Evolutionary conservation across 2,797 vertebrate genomes (phyloP), one percentile per base, ranked within the genome.

Genomic region (Poeciliopsis paucimaculata): DNA sequence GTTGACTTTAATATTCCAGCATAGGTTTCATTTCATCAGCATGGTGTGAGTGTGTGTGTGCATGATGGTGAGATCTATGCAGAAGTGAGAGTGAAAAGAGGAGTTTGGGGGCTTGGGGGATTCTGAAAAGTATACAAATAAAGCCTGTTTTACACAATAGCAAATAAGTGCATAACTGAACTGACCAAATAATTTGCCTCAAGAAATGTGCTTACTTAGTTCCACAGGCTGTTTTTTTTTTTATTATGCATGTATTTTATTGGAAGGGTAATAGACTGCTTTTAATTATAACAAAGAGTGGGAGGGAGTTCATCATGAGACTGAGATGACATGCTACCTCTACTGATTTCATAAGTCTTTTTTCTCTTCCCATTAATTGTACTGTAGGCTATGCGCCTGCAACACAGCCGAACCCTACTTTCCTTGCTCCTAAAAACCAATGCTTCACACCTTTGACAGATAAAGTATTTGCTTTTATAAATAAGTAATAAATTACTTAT

Each of bases 1-100:
- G 89, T 92, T 93, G 86, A 68, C 80, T 94, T 92, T 93, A 88
- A 91, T 87, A 90, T 86, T 83, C 82, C 81, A 83, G 86, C 82
- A 87, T 89, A 72, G 74, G 12, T 90, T 89, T 85, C 43, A 88
- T 91, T 87, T 85, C 74, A 77, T 72, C 68, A 28, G 51, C 76
- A 28, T 74, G n/a, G 57, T 72, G 45, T 73, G 81, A 53, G n/a
- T 60, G 31, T 16, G 15, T 2, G 47, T 71, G 36, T 71, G 81
- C 68, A 23, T 72, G 43, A 23, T 76, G 16, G 4, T 45, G 43
- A 62, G 41, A 16, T 76, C 55, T 31, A 60, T 23, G 23, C 51
- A 18, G 51, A 15, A 47, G n/a, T 13, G 41, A 51, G 16, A 39
- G 43, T 31, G 20, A 34, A 53, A 41, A 41, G 45, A 47, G 6